These are phyloP conservation scores for Melikaiella ostensackeni DNA, from an alignment of 2,888 invertebrate genomes.

Conservation along the genomic window DNA sequence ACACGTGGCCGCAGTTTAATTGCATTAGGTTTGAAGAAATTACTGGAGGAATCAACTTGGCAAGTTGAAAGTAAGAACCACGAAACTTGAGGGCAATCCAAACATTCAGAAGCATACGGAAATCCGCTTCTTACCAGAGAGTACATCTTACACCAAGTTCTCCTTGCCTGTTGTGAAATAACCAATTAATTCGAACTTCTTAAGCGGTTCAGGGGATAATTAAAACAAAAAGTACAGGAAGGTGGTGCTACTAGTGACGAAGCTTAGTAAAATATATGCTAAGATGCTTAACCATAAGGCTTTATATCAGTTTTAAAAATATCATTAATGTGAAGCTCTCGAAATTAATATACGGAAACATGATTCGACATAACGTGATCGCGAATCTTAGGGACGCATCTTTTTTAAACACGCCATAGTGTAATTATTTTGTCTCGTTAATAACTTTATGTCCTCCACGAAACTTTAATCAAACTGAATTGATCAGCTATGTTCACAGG, in stretches of 20 bases:
- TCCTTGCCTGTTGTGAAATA: slow-evolving; percentile 60
- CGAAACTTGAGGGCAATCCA: slow-evolving; percentile 71
- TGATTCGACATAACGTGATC: slow-evolving; percentile 45
- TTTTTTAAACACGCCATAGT: slow-evolving; percentile 72
- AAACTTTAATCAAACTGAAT: slow-evolving; percentile 67
- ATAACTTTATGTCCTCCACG: slow-evolving; percentile 70
- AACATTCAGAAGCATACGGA: slow-evolving; percentile 62
- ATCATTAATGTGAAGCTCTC: slow-evolving; percentile 35
- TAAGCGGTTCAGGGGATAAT: slow-evolving; percentile 72
- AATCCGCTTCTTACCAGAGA: slow-evolving; percentile 39
- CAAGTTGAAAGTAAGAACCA: slow-evolving; percentile 58
- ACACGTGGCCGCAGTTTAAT: slow-evolving; percentile 41
- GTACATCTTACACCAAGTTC: slow-evolving; percentile 37
- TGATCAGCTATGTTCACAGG: slow-evolving; percentile 65
- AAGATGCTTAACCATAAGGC: slow-evolving; percentile 65
- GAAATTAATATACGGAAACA: slow-evolving; percentile 37
- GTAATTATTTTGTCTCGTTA: slow-evolving; percentile 75
- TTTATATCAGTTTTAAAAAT: slow-evolving; percentile 8
- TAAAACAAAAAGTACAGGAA: slow-evolving; percentile 65
- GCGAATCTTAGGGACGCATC: slow-evolving; percentile 24
- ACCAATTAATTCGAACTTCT: slow-evolving; percentile 68
- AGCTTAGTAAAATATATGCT: slow-evolving; percentile 67
- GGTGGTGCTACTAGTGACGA: slow-evolving; percentile 67
- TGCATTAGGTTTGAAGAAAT: slow-evolving; percentile 54
- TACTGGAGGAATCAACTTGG: slow-evolving; percentile 60